phyloP scores from a whole-genome alignment of 2,888 invertebrate species.

The Erebia palarica region DNA sequence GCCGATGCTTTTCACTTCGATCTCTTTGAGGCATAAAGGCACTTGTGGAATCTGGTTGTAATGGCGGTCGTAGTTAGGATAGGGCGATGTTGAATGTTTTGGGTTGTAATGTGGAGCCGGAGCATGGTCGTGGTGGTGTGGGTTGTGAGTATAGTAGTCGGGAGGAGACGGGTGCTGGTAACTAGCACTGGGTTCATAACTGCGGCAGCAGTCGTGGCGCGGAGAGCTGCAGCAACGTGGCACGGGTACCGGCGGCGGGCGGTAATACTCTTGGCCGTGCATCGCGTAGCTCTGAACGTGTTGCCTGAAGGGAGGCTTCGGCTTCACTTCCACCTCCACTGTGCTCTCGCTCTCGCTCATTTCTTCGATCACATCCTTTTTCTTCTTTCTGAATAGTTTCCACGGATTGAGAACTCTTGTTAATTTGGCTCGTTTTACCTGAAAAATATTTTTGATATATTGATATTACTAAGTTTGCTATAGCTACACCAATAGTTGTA shows the following conservation, averaged over 20 bases:
- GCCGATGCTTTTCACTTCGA: constrained; percentile 71
- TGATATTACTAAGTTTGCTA: neutral
- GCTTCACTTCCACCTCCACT: constrained; percentile 50
- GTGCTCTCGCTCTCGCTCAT: constrained; percentile 59
- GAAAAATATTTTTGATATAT: constrained; percentile 43
- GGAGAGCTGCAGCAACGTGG: constrained; percentile 23
- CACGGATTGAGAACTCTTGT: constrained; percentile 57
- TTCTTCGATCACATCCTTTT: constrained; percentile 61
- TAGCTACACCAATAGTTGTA: too few species aligned
- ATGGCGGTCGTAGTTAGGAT: constrained; percentile 37
- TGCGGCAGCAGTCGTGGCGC: constrained; percentile 39
- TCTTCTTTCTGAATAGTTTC: constrained; percentile 62
- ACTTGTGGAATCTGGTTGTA: constrained; percentile 53
- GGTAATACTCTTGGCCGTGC: constrained; percentile 60
- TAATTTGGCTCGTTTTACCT: constrained; percentile 58
- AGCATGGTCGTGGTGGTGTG: constrained; percentile 37
- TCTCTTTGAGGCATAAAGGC: constrained; percentile 69
- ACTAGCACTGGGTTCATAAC: constrained; percentile 42
- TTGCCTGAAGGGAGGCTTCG: constrained; percentile 57
- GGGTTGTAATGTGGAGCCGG: constrained; percentile 21
- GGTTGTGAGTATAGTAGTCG: constrained; percentile 29
- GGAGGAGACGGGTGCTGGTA: constrained; percentile 20
- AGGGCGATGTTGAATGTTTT: constrained; percentile 26
- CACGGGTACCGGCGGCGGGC: constrained; percentile 50
- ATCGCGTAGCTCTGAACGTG: constrained; percentile 62